Evolutionary conservation across 1,140 invertebrate species (phyloP).

Genomic region (Drosophila kikkawai): DNA sequence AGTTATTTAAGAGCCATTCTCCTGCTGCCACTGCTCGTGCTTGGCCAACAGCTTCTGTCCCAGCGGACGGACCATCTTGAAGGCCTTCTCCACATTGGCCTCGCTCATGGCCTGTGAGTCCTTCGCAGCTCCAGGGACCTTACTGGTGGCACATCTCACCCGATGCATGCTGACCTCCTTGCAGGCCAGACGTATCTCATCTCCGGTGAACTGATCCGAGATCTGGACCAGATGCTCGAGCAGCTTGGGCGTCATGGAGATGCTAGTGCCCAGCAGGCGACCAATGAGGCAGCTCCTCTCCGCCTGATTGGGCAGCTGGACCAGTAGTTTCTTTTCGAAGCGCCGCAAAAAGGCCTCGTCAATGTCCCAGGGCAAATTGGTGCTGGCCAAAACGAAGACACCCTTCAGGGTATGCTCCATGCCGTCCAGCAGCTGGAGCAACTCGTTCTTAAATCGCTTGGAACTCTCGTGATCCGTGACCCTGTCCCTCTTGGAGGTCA

Average conservation of each 20-base stretch:
- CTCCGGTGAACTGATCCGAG: constrained; percentile 91
- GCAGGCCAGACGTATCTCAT: constrained; percentile 94
- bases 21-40: constrained; percentile 77
- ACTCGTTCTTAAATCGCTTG: constrained; percentile 95
- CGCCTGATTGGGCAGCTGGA: constrained; percentile 90
- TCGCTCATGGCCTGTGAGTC: constrained; percentile 30
- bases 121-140: neutral
- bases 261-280: constrained; percentile 86
- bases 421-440: constrained; percentile 97
- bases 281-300: constrained; percentile 89
- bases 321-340: constrained; percentile 94
- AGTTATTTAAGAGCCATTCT: constrained; percentile 64
- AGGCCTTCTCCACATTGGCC: constrained; percentile 60
- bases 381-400: constrained; percentile 94
- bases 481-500: constrained; percentile 90
- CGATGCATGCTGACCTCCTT: constrained; percentile 93
- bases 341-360: constrained; percentile 94
- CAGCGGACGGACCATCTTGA: constrained; percentile 66
- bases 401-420: constrained; percentile 85
- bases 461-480: constrained; percentile 96
- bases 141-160: constrained; percentile 79
- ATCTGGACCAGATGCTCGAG: constrained; percentile 87
- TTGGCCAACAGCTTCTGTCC: constrained; percentile 66
- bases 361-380: constrained; percentile 97
- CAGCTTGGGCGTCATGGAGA: constrained; percentile 81